These are phyloP conservation scores for Coranthus polyacanthus DNA, from an alignment of 2,797 vertebrate species.

Conservation along the genomic window DNA sequence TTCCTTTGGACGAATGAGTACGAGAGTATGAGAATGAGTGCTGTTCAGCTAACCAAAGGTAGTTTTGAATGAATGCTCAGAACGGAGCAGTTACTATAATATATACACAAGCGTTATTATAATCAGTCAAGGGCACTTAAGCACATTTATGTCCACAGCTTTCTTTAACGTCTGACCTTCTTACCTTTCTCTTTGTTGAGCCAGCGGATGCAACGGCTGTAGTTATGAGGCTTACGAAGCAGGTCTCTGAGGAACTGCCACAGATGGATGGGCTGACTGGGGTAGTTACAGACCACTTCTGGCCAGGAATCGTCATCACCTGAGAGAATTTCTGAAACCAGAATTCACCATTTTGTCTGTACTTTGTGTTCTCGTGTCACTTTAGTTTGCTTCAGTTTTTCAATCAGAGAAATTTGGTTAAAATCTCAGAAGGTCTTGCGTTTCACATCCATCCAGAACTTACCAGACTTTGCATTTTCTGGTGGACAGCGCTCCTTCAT, in stretches of 20 bases:
- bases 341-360: not conserved
- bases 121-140: no score
- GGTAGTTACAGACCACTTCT: constrained; percentile 88
- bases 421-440: no score
- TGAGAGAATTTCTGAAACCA: constrained; percentile 30
- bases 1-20: constrained; percentile 89
- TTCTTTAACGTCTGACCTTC: no score
- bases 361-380: no score
- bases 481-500: constrained; percentile 90
- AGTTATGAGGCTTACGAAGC: constrained; percentile 93
- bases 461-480: constrained; percentile 72
- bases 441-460: no score
- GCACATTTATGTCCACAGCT: no score
- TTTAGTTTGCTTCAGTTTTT: no score
- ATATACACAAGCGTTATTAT: no score
- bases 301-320: constrained; percentile 86
- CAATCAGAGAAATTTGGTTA: no score
- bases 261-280: constrained; percentile 94
- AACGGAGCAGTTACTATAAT: no score
- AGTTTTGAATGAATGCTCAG: no score
- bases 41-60: no score
- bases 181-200: constrained; percentile 96
- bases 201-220: constrained; percentile 96
- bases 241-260: constrained; percentile 97
- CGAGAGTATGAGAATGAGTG: not conserved